Evolutionary conservation across 2,113 vertebrate genomes (phyloP).

Genomic region (Heterotis niloticus): DNA sequence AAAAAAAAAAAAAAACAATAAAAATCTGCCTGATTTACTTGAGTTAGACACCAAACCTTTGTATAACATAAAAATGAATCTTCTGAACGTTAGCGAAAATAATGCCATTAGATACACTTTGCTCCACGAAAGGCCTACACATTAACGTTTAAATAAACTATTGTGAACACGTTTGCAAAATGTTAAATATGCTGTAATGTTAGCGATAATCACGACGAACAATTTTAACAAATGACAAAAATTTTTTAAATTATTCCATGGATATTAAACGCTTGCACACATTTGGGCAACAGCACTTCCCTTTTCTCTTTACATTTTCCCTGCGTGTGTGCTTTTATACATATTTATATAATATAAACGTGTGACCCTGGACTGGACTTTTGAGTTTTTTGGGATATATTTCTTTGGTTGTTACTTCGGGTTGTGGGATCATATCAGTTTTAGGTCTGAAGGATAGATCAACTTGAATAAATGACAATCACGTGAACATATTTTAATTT

Average conservation of each 20-base stretch:
- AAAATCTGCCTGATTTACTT: slow-evolving; percentile 3
- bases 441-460: not conserved
- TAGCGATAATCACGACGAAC: no score
- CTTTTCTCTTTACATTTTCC: no score
- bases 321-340: no score
- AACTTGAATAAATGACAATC: slow-evolving; percentile 25
- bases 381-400: not conserved
- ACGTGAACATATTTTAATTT: slow-evolving; percentile 68
- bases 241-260: not conserved
- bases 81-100: not conserved
- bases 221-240: no score
- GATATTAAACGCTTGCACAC: not conserved
- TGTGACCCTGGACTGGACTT: no score
- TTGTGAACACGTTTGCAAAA: not conserved
- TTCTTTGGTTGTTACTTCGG: not conserved
- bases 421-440: not conserved
- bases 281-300: not conserved
- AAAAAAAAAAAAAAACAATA: not conserved
- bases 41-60: not conserved
- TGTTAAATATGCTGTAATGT: not conserved
- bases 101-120: not conserved
- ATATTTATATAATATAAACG: not conserved
- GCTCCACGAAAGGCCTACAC: not conserved
- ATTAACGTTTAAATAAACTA: not conserved
- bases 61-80: slow-evolving; percentile 6